Evolutionary conservation across 2,797 vertebrate species (phyloP), one percentile per base, ranked within the genome.

Genomic region (Synaphobranchus kaupii): DNA sequence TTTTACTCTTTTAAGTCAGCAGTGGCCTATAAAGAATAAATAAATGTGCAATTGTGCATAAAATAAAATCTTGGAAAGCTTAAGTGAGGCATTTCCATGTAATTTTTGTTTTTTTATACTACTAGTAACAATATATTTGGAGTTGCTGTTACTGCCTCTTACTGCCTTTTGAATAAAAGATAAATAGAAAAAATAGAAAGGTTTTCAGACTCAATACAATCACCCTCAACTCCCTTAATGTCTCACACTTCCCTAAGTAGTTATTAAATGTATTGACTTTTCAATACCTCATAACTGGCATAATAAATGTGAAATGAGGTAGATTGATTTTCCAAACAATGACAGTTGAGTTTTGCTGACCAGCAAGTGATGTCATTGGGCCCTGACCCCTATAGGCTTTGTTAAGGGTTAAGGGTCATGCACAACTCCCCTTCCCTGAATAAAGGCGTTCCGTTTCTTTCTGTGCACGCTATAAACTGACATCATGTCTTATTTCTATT

Each of bases 401-500:
- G 50, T n/a, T 12, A n/a, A 31, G 82, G n/a, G 52, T 47, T 1
- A 44, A 6, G 39, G 25, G 12, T 58, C 20, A 13, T 20, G 15
- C 31, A 31, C 28, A 56, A 12, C 28, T 84, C 28, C 54, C 54
- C 47, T 58, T 25, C 22, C 9, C 13, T 34, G 13, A 17, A 76
- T 31, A 58, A 82, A 52, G 25, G 34, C 12, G 17, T 34, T 34
- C 68, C 34, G 68, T 85, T 22, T 28, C 44, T 22, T 66, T 58
- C 31, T 31, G 54, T 39, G 28, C 58, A 28, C 3, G 15, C 15
- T 12, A 54, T 10, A 56, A 83, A 4, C 48, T 31, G n/a, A 54
- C 82, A 56, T n/a, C 17, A 83, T 50, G 68, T 71, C 58, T 82
- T 52, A 84, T 86, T 68, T 87, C 91, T 92, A 92, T 89, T 83